Base-by-base conservation (phyloP, 2,797 vertebrate genomes). In the Scolopax rusticola region DNA sequence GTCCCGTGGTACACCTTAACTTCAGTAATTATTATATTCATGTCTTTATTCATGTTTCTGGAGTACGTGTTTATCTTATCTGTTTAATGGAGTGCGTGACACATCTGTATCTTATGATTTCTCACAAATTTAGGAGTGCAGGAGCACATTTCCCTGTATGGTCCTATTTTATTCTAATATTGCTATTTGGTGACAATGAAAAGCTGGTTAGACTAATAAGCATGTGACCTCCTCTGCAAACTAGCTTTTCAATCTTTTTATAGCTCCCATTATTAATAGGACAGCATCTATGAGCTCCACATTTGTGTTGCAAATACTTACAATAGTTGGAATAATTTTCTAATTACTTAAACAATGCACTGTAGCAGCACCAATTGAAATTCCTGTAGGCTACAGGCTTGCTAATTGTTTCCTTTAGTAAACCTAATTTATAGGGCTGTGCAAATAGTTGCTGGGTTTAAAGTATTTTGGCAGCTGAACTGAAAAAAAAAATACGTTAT, bases 341-440 rank as follows among this genome's bases (percentile, higher is more conserved):
- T 91, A 89, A 95, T 95, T 95, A 77, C 71, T 93, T 90, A 91
- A 96, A 95, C 79, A 91, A 96, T 91, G 81, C n/a, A 43, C 40
- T 96, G 56, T 57, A 84, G 67, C 87, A 87, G 63, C 82, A 95
- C 33, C 80, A 82, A 23, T 9, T 94, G 87, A 85, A 96, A 95
- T 93, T 96, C 86, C 93, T 94, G 87, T 93, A 95, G 91, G 88
- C 85, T 96, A 63, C 65, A 86, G 83, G 54, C 85, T 89, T 90
- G 76, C 70, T 95, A 94, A 95, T 96, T 95, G 86, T 95, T 97
- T 95, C 95, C 91, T 87, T 96, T 91, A 89, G 80, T 84, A 95
- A 95, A 82, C 51, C 53, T 93, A 83, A 97, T 95, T 97, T 96
- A 96, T 93, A 91, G 78, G 59, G 53, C 84, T 94, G 64, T 74